Conservation (phyloP, 2,888 invertebrate species). For the Micoletzkya japonica region DNA sequence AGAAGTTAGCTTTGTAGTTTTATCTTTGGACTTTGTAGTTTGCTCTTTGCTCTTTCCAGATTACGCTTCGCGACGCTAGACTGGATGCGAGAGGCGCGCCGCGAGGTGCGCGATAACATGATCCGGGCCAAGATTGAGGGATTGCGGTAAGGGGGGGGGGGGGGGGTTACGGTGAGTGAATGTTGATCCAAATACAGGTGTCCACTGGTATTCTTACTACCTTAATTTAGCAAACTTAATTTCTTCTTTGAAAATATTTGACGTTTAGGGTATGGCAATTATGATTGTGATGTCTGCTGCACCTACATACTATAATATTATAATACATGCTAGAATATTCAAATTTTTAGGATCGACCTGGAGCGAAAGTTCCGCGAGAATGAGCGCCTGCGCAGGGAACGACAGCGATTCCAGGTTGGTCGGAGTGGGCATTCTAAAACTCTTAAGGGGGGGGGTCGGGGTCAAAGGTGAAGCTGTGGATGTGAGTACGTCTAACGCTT, state of each 20-base stretch:
- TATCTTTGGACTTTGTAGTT: background rate
- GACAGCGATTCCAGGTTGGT: slow-evolving; percentile 16
- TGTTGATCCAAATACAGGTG: too few species aligned
- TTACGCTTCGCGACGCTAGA: background rate
- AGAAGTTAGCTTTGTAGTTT: background rate
- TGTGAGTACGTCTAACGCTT: too few species aligned
- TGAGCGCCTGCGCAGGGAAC: slow-evolving; percentile 10
- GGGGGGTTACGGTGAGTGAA: too few species aligned
- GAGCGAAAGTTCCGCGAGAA: slow-evolving; percentile 6
- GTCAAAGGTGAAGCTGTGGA: too few species aligned
- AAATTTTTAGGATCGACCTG: slow-evolving; percentile 1
- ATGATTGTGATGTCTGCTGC: background rate
- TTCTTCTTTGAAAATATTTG: background rate
- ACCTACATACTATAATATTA: too few species aligned
- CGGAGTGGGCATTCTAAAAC: too few species aligned
- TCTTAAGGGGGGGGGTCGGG: too few species aligned
- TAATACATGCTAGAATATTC: background rate
- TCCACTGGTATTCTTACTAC: too few species aligned
- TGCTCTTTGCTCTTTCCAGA: background rate
- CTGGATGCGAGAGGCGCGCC: background rate
- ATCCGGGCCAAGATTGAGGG: too few species aligned
- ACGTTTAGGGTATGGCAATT: background rate
- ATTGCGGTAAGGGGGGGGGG: too few species aligned
- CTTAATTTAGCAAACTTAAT: too few species aligned
- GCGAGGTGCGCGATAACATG: background rate